Conservation (phyloP, 1,140 invertebrate species). For the Plectus sambesii region DNA sequence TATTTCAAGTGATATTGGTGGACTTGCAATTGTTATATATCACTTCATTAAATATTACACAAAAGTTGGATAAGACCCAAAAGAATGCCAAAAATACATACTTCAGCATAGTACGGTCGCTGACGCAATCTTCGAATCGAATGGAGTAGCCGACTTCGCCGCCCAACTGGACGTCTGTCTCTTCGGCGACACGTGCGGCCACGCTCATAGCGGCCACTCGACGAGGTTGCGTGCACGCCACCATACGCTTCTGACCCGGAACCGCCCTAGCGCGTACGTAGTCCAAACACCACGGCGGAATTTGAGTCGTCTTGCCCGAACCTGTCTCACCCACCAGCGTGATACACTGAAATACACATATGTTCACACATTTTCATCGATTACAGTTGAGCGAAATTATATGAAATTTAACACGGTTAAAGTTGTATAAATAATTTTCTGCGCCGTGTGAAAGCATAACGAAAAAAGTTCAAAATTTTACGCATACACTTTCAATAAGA, state of each 20-base stretch:
- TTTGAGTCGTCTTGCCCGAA: constrained; percentile 90
- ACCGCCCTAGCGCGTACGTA: constrained; percentile 57
- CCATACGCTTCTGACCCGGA: constrained; percentile 60
- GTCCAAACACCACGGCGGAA: constrained; percentile 75
- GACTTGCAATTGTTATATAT: not conserved
- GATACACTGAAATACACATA: constrained; percentile 50
- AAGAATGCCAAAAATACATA: constrained; percentile 42
- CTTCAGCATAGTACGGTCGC: constrained; percentile 74
- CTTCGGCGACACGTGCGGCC: constrained; percentile 90
- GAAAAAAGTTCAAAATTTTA: no score
- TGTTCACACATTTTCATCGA: not conserved
- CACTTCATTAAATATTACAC: not conserved
- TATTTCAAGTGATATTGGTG: constrained; percentile 1
- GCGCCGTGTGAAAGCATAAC: no score
- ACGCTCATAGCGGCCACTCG: constrained; percentile 98
- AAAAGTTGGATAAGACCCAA: no score
- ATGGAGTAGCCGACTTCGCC: constrained; percentile 99
- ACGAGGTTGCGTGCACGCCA: constrained; percentile 92
- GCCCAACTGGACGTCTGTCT: constrained; percentile 93
- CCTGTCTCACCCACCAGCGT: constrained; percentile 91
- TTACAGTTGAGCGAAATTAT: no score
- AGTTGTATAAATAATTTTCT: no score
- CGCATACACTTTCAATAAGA: no score
- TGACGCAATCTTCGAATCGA: constrained; percentile 97
- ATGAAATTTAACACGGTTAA: no score